Percentiles rank a stretch among this genome's conserved stretches.
Evolutionary conservation across 1,140 invertebrate genomes (phyloP).

Genomic region (Drosophila repleta): DNA sequence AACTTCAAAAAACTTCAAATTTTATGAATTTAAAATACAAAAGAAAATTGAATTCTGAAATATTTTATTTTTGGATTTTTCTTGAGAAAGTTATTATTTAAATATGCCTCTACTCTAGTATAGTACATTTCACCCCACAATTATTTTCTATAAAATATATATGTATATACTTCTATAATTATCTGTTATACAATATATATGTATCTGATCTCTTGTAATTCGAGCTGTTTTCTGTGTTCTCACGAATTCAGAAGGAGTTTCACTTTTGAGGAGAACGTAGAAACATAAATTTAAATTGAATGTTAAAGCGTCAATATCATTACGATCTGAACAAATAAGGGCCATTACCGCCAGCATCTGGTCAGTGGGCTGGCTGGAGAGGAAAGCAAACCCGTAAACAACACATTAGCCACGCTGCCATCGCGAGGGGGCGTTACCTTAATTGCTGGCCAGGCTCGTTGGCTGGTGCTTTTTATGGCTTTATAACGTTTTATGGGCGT

Average conservation of each 20-base stretch:
- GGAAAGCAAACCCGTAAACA: conserved; percentile 46
- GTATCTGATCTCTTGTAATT: too few relatives aligned
- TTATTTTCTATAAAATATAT: too few relatives aligned
- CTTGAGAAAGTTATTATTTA: too few relatives aligned
- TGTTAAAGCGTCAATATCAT: conserved; percentile 51
- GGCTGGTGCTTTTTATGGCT: conserved; percentile 61
- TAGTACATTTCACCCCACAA: too few relatives aligned
- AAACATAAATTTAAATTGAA: conserved; percentile 41
- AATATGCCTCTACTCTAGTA: too few relatives aligned
- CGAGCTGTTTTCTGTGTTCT: too few relatives aligned
- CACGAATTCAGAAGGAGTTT: neutral
- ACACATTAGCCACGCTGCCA: conserved; percentile 45
- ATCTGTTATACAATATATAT: too few relatives aligned
- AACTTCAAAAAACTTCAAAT: too few relatives aligned
- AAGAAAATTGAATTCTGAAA: too few relatives aligned
- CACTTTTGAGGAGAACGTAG: neutral
- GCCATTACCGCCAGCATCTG: conserved; percentile 23
- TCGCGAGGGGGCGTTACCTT: conserved; percentile 42
- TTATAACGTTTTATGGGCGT: conserved; percentile 64
- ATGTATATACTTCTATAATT: too few relatives aligned
- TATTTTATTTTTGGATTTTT: too few relatives aligned
- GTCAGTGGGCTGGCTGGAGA: neutral
- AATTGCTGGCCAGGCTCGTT: conserved; percentile 55
- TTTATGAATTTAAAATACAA: too few relatives aligned
- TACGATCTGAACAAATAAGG: conserved; percentile 43